phyloP scores from a whole-genome alignment of 2,888 invertebrate genomes.

The Leptopilina syphax region DNA sequence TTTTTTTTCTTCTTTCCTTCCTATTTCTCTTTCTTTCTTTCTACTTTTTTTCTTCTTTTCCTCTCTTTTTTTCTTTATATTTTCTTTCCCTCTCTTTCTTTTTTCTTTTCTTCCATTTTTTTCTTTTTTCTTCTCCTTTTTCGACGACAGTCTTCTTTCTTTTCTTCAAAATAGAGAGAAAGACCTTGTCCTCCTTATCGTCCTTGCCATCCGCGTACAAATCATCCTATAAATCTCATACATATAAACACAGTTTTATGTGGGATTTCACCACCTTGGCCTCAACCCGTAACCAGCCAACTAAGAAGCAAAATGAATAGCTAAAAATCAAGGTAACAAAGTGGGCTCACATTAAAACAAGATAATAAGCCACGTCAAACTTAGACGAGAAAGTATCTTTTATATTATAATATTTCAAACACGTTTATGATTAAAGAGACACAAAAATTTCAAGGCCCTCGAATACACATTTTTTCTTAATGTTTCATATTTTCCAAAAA shows the following conservation, averaged over 20 bases:
- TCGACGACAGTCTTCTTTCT: conserved; percentile 33
- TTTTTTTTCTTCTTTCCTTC: too few relatives aligned
- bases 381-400: not conserved
- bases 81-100: too few relatives aligned
- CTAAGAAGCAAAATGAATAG: conserved; percentile 29
- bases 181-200: conserved; percentile 40
- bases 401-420: conserved; percentile 12
- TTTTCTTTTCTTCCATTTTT: too few relatives aligned
- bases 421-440: not conserved
- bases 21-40: too few relatives aligned
- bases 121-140: not conserved
- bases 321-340: conserved; percentile 34
- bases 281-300: conserved; percentile 14
- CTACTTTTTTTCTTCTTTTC: too few relatives aligned
- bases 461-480: not conserved
- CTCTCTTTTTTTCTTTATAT: too few relatives aligned
- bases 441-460: not conserved
- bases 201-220: conserved; percentile 36
- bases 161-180: not conserved
- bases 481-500: too few relatives aligned
- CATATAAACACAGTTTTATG: not conserved
- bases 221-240: conserved; percentile 39
- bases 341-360: conserved; percentile 15
- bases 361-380: conserved; percentile 7
- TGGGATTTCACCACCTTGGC: conserved; percentile 38